Evolutionary conservation across 1,140 invertebrate genomes (phyloP), one percentile per base, ranked within the genome.

Genomic region (Ceratitis capitata): DNA sequence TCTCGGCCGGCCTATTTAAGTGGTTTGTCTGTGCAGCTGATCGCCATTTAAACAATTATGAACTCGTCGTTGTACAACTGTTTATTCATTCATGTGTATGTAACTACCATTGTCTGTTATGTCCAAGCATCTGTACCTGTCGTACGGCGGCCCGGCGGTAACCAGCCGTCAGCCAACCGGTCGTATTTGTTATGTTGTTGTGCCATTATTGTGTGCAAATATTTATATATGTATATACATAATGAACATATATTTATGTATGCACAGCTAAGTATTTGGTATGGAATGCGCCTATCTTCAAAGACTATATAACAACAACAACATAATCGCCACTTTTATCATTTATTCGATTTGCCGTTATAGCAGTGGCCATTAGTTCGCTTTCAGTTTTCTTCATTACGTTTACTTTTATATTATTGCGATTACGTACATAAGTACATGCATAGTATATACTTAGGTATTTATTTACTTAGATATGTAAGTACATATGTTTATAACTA

Each of bases 371-470:
- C 19, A 45, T 47, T 78, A n/a, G n/a, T 78, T 78, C 69, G 69
- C 69, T 78, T 78, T 78, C 69, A 78, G 39, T 78, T 78, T 78
- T 78, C 69, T 78, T 78, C 39, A 10, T 78, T 78, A 78, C 69
- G 69, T 78, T 35, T 78, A 78, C 35, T 78, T 78, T 78, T 78
- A 10, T 39, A 23, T 47, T 23, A 12, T 56, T 12, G 61, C 35
- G 35, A 26, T 16, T 78, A 45, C 14, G 12, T 32, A 32, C 26
- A 32, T 26, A 61, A 61, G 14, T 61, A 32, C 26, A 5, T 26
- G 47, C 19, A 56, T 56, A 56, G 10, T 56, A 10, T n/a, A n/a
- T n/a, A n/a, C n/a, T n/a, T n/a, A n/a, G n/a, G n/a, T n/a, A n/a
- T n/a, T n/a, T n/a, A n/a, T n/a, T n/a, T n/a, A n/a, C n/a, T n/a